Conservation (phyloP, 64 coral and sea anemone genomes). For the Anthopleura sola region DNA sequence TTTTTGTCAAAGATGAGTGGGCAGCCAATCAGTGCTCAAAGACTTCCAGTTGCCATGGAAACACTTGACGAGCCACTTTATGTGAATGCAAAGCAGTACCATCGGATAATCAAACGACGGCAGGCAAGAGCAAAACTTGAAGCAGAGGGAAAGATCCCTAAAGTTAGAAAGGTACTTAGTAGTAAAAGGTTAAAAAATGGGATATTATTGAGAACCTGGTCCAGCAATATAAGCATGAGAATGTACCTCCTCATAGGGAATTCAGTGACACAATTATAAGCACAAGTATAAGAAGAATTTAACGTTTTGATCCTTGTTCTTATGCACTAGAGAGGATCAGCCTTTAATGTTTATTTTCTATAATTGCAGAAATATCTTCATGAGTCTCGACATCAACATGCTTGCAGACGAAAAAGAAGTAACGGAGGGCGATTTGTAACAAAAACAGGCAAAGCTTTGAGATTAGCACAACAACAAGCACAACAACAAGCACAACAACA, state of each 20-base stretch:
- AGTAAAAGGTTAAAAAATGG: too few species aligned
- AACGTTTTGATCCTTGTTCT: too few species aligned
- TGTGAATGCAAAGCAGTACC: constrained; percentile 99
- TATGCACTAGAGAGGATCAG: too few species aligned
- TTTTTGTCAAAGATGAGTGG: constrained; percentile 74
- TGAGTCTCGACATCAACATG: constrained; percentile 97
- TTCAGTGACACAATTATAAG: too few species aligned
- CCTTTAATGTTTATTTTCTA: too few species aligned
- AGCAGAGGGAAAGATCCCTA: constrained; percentile 99
- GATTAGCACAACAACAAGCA: too few species aligned
- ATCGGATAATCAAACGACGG: constrained; percentile 98
- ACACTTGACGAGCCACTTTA: constrained; percentile 98
- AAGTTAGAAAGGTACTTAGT: constrained; percentile 81
- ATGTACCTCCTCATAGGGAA: too few species aligned
- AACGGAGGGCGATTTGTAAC: constrained; percentile 97
- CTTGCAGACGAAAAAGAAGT: constrained; percentile 91
- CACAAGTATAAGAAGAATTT: too few species aligned
- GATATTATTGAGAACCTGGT: too few species aligned
- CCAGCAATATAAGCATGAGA: too few species aligned
- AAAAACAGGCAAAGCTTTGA: constrained; percentile 49
- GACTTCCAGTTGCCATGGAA: constrained; percentile 99
- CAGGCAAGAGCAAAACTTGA: constrained; percentile 97
- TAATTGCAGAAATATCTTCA: constrained; percentile 92
- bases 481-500: too few species aligned
- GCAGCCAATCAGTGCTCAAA: constrained; percentile 86